Conservation (phyloP, 2,113 vertebrate genomes). For the Pluvianellus socialis region DNA sequence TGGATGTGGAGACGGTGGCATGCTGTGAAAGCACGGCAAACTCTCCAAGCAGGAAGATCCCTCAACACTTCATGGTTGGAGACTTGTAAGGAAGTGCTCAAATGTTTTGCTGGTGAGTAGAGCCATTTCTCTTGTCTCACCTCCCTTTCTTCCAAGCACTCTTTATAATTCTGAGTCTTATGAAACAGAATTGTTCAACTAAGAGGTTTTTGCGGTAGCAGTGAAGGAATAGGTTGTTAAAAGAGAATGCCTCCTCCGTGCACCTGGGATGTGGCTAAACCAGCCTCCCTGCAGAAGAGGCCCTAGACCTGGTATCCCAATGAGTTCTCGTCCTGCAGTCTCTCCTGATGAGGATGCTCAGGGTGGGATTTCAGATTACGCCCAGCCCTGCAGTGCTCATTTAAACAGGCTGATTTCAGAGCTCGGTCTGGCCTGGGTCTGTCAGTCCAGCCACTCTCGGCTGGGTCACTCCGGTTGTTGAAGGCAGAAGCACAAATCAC, state of each 20-base stretch:
- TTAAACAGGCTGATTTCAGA: neutral
- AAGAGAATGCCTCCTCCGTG: neutral
- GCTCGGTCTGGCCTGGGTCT: neutral
- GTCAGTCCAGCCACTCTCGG: neutral
- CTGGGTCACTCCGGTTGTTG: neutral
- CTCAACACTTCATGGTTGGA: neutral
- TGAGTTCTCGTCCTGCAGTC: neutral
- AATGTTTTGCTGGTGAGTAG: neutral
- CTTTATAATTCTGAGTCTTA: neutral
- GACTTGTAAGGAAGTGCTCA: neutral
- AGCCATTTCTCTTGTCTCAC: neutral
- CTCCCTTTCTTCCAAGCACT: neutral
- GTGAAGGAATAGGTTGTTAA: neutral
- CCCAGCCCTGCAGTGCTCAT: neutral
- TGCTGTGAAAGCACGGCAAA: rapidly evolving
- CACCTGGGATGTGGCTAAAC: neutral
- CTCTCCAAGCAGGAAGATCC: neutral
- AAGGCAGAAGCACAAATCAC: neutral
- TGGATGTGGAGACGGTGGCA: neutral
- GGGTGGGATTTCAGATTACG: neutral
- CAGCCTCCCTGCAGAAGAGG: neutral
- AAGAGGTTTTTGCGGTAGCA: neutral
- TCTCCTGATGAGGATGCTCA: neutral
- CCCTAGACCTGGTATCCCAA: neutral
- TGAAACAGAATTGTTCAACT: neutral